Conservation (phyloP, 2,797 vertebrate species). For the Enteromius fasciolatus region DNA sequence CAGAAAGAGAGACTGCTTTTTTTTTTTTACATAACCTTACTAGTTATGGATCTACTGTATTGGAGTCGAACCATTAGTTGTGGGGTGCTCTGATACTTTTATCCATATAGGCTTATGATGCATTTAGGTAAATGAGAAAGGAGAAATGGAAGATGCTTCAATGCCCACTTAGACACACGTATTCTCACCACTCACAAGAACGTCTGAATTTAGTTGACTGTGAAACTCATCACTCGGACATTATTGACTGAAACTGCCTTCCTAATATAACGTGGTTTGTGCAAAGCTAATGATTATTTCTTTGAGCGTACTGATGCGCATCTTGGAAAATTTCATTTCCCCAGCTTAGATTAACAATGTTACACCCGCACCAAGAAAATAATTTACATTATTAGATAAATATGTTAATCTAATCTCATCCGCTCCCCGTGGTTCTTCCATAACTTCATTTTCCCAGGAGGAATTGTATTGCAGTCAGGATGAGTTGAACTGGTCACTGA, state of each 20-base stretch:
- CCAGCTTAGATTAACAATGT: slow-evolving; percentile 41
- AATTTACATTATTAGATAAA: slow-evolving; percentile 63
- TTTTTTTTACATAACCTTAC: neutral
- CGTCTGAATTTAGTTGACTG: slow-evolving; percentile 18
- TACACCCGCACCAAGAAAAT: slow-evolving; percentile 48
- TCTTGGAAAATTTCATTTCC: slow-evolving; percentile 51
- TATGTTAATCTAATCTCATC: slow-evolving; percentile 60
- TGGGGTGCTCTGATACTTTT: neutral
- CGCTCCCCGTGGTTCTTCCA: slow-evolving; percentile 22
- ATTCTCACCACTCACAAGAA: slow-evolving; percentile 9
- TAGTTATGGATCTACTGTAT: neutral
- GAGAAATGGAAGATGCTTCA: neutral
- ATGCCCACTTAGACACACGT: neutral
- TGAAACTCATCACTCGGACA: slow-evolving; percentile 27
- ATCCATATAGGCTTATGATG: neutral
- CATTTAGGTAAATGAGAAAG: slow-evolving; percentile 25
- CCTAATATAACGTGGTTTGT: slow-evolving; percentile 46
- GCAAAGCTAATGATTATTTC: slow-evolving; percentile 50
- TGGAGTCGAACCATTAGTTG: neutral
- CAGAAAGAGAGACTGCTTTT: no score
- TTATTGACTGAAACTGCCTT: slow-evolving; percentile 36
- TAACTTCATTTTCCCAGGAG: slow-evolving; percentile 53
- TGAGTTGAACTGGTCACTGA: slow-evolving; percentile 15
- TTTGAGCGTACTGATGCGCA: slow-evolving; percentile 38
- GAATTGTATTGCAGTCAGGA: slow-evolving; percentile 33